Percentiles rank a stretch among this genome's conserved stretches.
These are phyloP conservation scores for Zoroaster sp. DNA, from an alignment of 53 echinoderm and acorn worm species.

Conservation along the genomic window DNA sequence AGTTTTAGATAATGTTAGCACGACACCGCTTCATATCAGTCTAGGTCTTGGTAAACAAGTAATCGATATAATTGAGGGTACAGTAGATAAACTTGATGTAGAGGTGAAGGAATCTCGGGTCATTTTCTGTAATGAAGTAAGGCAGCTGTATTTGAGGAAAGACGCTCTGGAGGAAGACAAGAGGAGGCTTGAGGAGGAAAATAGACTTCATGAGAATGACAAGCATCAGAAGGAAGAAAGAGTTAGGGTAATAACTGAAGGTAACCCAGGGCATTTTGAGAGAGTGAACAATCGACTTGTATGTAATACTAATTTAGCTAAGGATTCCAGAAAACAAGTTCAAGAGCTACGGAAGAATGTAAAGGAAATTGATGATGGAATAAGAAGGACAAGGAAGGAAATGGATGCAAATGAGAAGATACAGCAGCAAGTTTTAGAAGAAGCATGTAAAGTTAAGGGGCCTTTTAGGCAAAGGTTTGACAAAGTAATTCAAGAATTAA, in stretches of 20 bases:
- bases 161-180: not conserved
- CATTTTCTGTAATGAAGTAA: not conserved
- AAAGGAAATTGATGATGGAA: not conserved
- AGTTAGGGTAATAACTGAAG: not conserved
- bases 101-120: not conserved
- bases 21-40: conserved; percentile 6
- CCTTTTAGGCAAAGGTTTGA: conserved; percentile 25
- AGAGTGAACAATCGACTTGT: not conserved
- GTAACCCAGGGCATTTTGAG: not conserved
- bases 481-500: not conserved
- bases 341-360: not conserved
- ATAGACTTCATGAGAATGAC: no score
- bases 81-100: not conserved
- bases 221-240: not conserved
- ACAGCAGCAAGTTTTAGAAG: not conserved
- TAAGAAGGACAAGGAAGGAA: not conserved
- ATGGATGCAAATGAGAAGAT: not conserved
- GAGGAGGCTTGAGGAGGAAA: not conserved
- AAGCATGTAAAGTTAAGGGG: not conserved
- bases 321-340: not conserved
- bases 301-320: not conserved
- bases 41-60: not conserved
- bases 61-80: not conserved
- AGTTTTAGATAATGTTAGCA: not conserved
- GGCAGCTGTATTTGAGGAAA: not conserved